Percentiles rank a stretch among this genome's conserved stretches.
Conservation (phyloP, 2,113 vertebrate genomes). For the Pyxicephalus adspersus region DNA sequence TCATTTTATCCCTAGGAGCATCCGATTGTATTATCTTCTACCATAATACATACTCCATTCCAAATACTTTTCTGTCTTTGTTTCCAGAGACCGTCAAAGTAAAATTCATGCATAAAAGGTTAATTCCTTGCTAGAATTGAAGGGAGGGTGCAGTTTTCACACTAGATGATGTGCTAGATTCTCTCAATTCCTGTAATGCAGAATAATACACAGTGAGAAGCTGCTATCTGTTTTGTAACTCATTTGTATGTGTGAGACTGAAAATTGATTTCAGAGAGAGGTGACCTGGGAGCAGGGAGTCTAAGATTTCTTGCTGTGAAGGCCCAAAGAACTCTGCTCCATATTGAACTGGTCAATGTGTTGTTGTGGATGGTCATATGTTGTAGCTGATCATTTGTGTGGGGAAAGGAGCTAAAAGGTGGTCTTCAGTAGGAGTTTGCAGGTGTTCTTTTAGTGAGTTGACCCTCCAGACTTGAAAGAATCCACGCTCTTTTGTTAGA, state of each 20-base stretch:
- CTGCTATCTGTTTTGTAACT: not conserved
- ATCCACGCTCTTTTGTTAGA: too few relatives aligned
- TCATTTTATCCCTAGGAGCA: too few relatives aligned
- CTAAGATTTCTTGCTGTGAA: too few relatives aligned
- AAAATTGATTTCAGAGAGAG: not conserved
- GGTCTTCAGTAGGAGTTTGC: too few relatives aligned
- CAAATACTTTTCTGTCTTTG: not conserved
- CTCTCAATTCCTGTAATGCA: not conserved
- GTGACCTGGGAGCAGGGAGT: too few relatives aligned
- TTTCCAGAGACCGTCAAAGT: not conserved
- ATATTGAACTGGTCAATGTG: too few relatives aligned
- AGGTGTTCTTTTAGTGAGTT: too few relatives aligned
- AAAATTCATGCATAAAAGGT: not conserved
- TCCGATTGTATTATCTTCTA: not conserved
- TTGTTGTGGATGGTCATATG: too few relatives aligned
- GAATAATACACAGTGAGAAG: constrained; percentile 3
- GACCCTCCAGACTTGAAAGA: too few relatives aligned
- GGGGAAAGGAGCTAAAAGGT: too few relatives aligned
- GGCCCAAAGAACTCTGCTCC: too few relatives aligned
- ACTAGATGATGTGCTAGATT: constrained; percentile 4
- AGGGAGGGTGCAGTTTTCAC: not conserved
- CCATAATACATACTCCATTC: not conserved
- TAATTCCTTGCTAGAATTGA: not conserved
- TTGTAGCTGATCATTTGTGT: too few relatives aligned
- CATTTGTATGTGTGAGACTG: constrained; percentile 20